Percentiles rank a stretch among this genome's conserved stretches.
Evolutionary conservation across 2,888 invertebrate genomes (phyloP).

Genomic region (Xylota sylvarum): DNA sequence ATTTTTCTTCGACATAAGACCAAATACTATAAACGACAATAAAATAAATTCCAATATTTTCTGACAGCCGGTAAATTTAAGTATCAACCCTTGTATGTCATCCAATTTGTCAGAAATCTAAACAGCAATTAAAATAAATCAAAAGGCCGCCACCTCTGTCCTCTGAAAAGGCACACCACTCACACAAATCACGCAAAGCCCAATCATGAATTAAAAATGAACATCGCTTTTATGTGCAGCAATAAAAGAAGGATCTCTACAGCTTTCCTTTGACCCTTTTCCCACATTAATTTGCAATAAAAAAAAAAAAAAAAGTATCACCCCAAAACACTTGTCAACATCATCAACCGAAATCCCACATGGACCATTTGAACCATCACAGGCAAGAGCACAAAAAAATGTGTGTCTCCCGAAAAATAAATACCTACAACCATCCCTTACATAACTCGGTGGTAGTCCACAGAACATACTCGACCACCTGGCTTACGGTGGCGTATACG

Average conservation of each 20-base stretch:
- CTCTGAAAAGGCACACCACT: neutral
- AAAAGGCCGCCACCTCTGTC: neutral
- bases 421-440: neutral
- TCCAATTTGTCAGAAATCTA: neutral
- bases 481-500: conserved; percentile 4
- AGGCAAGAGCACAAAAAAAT: neutral
- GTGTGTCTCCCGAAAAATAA: conserved; percentile 7
- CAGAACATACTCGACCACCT: conserved; percentile 5
- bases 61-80: neutral
- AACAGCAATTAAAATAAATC: neutral
- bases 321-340: conserved; percentile 38
- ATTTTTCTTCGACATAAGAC: too few relatives aligned
- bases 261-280: conserved; percentile 23
- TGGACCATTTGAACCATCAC: conserved; percentile 3
- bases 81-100: neutral
- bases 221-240: conserved; percentile 21
- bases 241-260: conserved; percentile 31
- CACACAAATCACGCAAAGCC: conserved; percentile 17
- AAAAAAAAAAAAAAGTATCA: conserved; percentile 20
- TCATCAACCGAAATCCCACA: conserved; percentile 19
- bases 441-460: conserved; percentile 12
- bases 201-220: conserved; percentile 42
- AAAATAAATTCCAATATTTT: neutral
- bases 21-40: too few relatives aligned
- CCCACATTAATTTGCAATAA: conserved; percentile 39